phyloP scores from a whole-genome alignment of 2,888 invertebrate genomes.

The Nezara viridula region DNA sequence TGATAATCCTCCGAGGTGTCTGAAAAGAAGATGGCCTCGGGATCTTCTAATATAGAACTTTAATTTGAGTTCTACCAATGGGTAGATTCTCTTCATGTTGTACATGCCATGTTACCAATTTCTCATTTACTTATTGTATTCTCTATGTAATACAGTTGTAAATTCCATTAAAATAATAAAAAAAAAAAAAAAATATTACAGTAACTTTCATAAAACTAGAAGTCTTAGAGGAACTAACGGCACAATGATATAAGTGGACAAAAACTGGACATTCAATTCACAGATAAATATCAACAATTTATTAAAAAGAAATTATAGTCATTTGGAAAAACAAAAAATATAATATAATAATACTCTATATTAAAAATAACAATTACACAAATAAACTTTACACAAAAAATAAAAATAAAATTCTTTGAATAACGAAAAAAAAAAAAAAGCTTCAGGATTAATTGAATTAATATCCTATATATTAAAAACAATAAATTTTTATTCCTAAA shows the following conservation, averaged over 20 bases:
- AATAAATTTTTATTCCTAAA: not conserved
- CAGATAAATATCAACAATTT: not conserved
- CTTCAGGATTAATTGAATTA: not conserved
- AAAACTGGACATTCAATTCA: not conserved
- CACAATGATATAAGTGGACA: not conserved
- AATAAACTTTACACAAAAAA: not conserved
- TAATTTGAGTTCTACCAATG: too few relatives aligned
- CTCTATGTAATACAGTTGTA: too few relatives aligned
- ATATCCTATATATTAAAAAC: not conserved
- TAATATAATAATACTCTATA: not conserved
- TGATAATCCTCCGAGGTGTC: too few relatives aligned
- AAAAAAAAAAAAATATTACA: too few relatives aligned
- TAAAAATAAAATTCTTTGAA: not conserved
- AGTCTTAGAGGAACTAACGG: not conserved
- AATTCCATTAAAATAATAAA: too few relatives aligned
- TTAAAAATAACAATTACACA: not conserved
- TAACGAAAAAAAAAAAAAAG: slow-evolving; percentile 24
- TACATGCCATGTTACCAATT: too few relatives aligned
- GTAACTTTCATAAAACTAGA: not conserved
- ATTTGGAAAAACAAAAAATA: not conserved
- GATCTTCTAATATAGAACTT: too few relatives aligned
- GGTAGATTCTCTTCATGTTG: too few relatives aligned
- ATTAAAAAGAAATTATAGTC: not conserved
- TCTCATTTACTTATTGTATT: too few relatives aligned
- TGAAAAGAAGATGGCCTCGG: too few relatives aligned